phyloP scores from a whole-genome alignment of 2,113 vertebrate genomes.

The Australoheros scitulus region DNA sequence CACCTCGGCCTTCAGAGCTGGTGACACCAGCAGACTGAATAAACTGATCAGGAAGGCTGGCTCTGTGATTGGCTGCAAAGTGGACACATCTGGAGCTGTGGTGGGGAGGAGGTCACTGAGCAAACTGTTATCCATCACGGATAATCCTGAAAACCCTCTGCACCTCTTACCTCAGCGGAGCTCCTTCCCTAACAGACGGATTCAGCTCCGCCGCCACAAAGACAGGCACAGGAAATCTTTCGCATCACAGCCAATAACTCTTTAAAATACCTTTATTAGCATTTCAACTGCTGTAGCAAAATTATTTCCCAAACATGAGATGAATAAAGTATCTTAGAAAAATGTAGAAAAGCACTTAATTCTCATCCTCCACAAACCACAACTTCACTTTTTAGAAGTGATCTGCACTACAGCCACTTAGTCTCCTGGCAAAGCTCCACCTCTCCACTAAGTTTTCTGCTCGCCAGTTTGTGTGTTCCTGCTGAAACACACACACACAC shows the following conservation, averaged over 20 bases:
- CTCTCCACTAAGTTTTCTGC: not conserved
- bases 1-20: not conserved
- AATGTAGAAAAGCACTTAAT: too few species aligned
- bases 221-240: too few species aligned
- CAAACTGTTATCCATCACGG: too few species aligned
- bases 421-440: not conserved
- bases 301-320: too few species aligned
- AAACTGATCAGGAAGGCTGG: not conserved
- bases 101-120: too few species aligned
- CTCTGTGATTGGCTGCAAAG: not conserved
- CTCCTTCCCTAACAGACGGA: too few species aligned
- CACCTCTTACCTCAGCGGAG: too few species aligned
- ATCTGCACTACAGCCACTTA: accelerated
- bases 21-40: not conserved
- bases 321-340: too few species aligned
- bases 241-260: too few species aligned
- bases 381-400: not conserved
- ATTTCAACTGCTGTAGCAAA: not conserved
- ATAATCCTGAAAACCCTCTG: too few species aligned
- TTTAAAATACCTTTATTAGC: too few species aligned
- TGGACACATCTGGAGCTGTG: not conserved
- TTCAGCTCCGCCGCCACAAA: too few species aligned
- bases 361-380: not conserved
- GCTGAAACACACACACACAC: not conserved
- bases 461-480: not conserved